phyloP scores from a whole-genome alignment of 2,113 vertebrate species.

The Numenius arquata region DNA sequence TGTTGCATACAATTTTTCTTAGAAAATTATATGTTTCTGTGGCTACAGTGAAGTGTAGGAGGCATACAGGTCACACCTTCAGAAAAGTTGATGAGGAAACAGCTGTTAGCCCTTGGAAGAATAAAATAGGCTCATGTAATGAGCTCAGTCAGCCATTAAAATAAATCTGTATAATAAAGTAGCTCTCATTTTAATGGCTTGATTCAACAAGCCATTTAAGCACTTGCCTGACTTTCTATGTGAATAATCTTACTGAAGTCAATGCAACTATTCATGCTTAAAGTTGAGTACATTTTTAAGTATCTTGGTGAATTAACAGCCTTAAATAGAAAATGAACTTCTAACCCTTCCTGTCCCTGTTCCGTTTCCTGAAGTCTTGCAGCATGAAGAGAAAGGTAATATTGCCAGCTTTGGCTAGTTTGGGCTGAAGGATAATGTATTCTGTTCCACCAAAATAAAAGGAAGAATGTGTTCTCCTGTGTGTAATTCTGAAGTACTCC shows the following conservation, averaged over 20 bases:
- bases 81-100: neutral
- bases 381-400: constrained; percentile 44
- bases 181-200: constrained; percentile 25
- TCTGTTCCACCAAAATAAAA: constrained; percentile 51
- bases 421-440: constrained; percentile 5
- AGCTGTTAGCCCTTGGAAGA: constrained; percentile 11
- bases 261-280: constrained; percentile 42
- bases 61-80: constrained; percentile 22
- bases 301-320: constrained; percentile 33
- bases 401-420: constrained; percentile 19
- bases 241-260: constrained; percentile 25
- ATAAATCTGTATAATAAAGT: neutral
- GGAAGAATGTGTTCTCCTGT: constrained; percentile 37
- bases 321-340: constrained; percentile 57
- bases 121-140: constrained; percentile 8
- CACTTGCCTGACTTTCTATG: constrained; percentile 46
- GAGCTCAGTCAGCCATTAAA: constrained; percentile 20
- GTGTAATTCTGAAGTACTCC: constrained; percentile 22
- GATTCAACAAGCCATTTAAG: constrained; percentile 45
- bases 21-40: constrained; percentile 27
- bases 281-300: constrained; percentile 6
- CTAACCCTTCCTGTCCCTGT: constrained; percentile 16
- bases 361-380: constrained; percentile 30
- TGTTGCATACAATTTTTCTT: constrained; percentile 53
- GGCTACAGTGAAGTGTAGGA: constrained; percentile 27